A percentile compares a stretch with the other conserved stretches of the same genome.
These are phyloP conservation scores for Leucophenga maculata DNA, from an alignment of 2,888 invertebrate genomes.

Conservation along the genomic window DNA sequence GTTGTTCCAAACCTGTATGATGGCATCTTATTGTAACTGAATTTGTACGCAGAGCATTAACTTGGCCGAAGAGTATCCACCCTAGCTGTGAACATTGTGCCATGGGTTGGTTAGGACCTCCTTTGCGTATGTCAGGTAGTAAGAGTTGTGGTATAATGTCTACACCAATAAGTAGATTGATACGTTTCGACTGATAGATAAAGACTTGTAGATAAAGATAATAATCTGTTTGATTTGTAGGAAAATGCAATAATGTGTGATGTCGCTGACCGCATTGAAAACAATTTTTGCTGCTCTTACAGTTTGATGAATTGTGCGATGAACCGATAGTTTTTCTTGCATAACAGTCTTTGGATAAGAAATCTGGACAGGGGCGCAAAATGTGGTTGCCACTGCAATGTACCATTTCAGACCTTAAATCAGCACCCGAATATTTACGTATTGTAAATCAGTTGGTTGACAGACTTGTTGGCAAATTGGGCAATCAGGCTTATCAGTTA, in stretches of 20 bases:
- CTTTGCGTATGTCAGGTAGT: no score
- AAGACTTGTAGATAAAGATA: slow-evolving; percentile 11
- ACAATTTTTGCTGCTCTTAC: no score
- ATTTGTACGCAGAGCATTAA: background rate
- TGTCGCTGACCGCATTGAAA: no score
- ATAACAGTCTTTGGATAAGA: background rate
- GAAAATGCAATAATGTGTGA: no score
- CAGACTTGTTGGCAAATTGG: no score
- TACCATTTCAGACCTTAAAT: no score
- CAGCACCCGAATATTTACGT: no score
- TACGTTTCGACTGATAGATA: slow-evolving; percentile 7
- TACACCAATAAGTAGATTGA: no score
- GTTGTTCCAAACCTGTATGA: background rate
- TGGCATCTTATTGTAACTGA: background rate
- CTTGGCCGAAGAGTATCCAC: slow-evolving; percentile 1
- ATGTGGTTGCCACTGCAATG: background rate
- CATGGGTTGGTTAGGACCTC: no score
- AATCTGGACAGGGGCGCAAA: slow-evolving; percentile 5
- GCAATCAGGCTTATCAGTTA: no score
- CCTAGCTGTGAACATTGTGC: slow-evolving; percentile 16
- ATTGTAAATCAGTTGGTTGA: no score
- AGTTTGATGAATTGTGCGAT: background rate
- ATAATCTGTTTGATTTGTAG: background rate
- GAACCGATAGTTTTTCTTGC: background rate
- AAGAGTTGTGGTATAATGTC: no score